Conservation (phyloP, 2,888 invertebrate species). For the Eucera pruinosa region DNA sequence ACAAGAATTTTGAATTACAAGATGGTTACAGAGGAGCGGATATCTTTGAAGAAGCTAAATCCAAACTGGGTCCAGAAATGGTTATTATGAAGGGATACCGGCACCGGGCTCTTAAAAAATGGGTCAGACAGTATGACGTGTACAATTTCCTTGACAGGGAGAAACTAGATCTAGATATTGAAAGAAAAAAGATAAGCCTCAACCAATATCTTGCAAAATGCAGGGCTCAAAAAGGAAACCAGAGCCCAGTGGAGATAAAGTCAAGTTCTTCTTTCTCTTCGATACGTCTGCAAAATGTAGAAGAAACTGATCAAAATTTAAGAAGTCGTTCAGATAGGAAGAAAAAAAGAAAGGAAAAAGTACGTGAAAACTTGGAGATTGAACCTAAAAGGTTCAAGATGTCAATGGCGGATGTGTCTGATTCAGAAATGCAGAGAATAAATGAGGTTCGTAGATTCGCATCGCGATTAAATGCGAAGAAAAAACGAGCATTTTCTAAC, state of each 20-base stretch:
- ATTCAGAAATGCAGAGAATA: conserved; percentile 18
- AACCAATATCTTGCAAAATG: conserved; percentile 13
- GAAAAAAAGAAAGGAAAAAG: background rate
- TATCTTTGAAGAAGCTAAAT: background rate
- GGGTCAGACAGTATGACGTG: too few species aligned
- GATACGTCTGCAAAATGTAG: background rate
- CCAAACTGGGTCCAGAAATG: background rate
- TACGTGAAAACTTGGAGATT: background rate
- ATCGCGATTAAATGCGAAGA: too few species aligned
- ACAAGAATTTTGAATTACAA: background rate
- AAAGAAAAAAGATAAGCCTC: background rate
- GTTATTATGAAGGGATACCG: background rate
- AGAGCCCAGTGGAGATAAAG: too few species aligned
- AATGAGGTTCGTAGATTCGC: too few species aligned
- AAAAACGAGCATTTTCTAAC: background rate
- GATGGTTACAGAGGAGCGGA: background rate
- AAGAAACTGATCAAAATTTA: background rate
- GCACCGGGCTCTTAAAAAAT: background rate
- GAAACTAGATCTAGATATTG: background rate
- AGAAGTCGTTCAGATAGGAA: background rate
- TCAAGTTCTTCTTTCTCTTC: background rate
- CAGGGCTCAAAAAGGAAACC: background rate
- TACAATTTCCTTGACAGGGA: background rate
- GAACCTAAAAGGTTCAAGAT: background rate
- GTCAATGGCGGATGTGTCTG: background rate